Percentiles rank a stretch among this genome's conserved stretches.
Conservation (phyloP, 1,140 invertebrate species). For the Orchestia grillus region DNA sequence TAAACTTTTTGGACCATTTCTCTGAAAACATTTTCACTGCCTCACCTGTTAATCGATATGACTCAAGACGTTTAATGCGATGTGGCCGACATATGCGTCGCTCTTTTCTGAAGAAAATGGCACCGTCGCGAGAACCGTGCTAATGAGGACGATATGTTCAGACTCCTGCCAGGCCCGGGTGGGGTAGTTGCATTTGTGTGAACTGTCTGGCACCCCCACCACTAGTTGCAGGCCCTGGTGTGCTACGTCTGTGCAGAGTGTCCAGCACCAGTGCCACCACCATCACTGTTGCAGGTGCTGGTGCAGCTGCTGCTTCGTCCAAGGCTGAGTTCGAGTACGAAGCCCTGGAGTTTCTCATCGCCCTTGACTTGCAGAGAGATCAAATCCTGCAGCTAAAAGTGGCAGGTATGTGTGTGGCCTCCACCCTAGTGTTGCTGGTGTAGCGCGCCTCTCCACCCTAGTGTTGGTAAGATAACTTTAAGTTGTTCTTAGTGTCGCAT, state of each 20-base stretch:
- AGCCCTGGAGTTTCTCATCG: neutral
- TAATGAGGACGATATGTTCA: too few relatives aligned
- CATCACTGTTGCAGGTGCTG: neutral
- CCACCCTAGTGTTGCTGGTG: neutral
- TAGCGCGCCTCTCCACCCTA: neutral
- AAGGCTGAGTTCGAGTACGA: slow-evolving; percentile 1
- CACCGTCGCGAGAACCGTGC: too few relatives aligned
- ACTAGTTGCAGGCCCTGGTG: neutral
- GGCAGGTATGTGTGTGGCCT: neutral
- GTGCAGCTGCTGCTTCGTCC: neutral
- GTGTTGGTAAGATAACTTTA: neutral
- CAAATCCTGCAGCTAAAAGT: slow-evolving; percentile 9
- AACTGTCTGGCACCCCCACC: too few relatives aligned
- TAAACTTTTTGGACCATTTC: too few relatives aligned
- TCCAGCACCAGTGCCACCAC: neutral
- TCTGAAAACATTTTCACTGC: too few relatives aligned
- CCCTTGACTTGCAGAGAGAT: neutral
- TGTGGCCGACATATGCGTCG: too few relatives aligned
- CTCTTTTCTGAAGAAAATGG: too few relatives aligned
- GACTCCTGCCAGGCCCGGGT: neutral
- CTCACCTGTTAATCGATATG: too few relatives aligned
- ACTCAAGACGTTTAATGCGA: too few relatives aligned
- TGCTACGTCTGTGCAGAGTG: neutral
- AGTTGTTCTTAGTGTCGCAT: too few relatives aligned
- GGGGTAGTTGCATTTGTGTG: neutral